These are phyloP conservation scores for Catharus bicknelli DNA, from an alignment of 2,113 vertebrate genomes.

Conservation along the genomic window DNA sequence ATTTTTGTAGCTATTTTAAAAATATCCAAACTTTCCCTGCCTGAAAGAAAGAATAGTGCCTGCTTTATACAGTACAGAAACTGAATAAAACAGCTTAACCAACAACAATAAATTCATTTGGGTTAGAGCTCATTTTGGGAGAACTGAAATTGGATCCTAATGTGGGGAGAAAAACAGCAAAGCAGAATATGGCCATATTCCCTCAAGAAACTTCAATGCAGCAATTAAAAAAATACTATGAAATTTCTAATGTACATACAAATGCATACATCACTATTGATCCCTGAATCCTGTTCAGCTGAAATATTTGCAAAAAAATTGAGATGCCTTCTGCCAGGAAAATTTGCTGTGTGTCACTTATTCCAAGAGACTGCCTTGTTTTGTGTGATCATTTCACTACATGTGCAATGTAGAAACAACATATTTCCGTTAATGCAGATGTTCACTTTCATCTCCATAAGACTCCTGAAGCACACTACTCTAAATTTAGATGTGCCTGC, in stretches of 20 bases:
- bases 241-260: neutral
- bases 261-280: neutral
- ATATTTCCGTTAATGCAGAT: constrained; percentile 16
- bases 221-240: neutral
- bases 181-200: neutral
- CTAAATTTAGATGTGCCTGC: constrained; percentile 25
- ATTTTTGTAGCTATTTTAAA: neutral
- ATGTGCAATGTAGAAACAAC: neutral
- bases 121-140: neutral
- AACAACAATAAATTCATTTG: neutral
- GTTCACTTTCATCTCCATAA: neutral
- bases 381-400: constrained; percentile 7
- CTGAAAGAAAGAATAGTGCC: neutral
- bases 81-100: neutral
- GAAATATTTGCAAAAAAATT: constrained; percentile 61
- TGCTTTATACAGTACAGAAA: neutral
- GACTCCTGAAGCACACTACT: constrained; percentile 12
- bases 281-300: constrained; percentile 17
- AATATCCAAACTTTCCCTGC: accelerated
- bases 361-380: constrained; percentile 29
- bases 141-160: neutral
- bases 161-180: neutral
- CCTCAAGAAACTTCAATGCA: neutral
- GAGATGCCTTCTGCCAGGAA: constrained; percentile 24
- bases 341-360: constrained; percentile 33